Base-by-base conservation (phyloP, 2,113 vertebrate genomes). In the Rana temporaria region DNA sequence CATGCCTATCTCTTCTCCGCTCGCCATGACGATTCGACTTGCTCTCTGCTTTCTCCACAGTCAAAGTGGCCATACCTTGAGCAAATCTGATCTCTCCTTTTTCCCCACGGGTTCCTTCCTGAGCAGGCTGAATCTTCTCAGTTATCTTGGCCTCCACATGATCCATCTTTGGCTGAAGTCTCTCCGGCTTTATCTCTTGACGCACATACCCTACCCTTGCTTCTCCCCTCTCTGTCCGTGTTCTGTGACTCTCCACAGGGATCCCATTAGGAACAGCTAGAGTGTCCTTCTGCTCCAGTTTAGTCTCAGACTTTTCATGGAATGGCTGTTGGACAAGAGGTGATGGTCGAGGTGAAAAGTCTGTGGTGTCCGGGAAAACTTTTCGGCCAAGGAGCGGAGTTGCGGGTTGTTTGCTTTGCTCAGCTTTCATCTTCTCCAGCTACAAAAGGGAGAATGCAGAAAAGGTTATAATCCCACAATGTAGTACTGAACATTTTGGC, bases 381-480 rank as follows among this genome's bases (percentile, higher is more conserved):
- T 96, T 98, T 38, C 97, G 95, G n/a, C 95, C 95, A 79, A 98
- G 90, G 7, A 98, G 88, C 0, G 97, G 97, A 0, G 97, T 98
- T 1, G 97, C 93, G 0, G 97, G 97, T 4, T 96, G 95, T 89
- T 96, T 95, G 83, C 91, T 93, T 84, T 97, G 96, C 84, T 97
- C 96, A 0, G 96, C 96, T 80, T 93, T 96, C 81, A 98, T 82
- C 87, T 98, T 97, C 87, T 98, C 97, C 1, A 98, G 94, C 97
- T 98, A 88, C 8, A 7, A 82, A 75, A 56, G 9, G 65, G 8
- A 65, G 16, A 18, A 62, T 9, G 26, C n/a, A 75, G 26, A n/a
- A 63, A 1, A n/a, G 6, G 20, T 22, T 48, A 12, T 1, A 26
- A 48, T 17, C 7, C 20, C 48, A 4, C 18, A 67, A 63, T 24